Percentiles rank a stretch among this genome's conserved stretches.
These are phyloP conservation scores for Exocentrus adspersus DNA, from an alignment of 2,888 invertebrate species.

Conservation along the genomic window DNA sequence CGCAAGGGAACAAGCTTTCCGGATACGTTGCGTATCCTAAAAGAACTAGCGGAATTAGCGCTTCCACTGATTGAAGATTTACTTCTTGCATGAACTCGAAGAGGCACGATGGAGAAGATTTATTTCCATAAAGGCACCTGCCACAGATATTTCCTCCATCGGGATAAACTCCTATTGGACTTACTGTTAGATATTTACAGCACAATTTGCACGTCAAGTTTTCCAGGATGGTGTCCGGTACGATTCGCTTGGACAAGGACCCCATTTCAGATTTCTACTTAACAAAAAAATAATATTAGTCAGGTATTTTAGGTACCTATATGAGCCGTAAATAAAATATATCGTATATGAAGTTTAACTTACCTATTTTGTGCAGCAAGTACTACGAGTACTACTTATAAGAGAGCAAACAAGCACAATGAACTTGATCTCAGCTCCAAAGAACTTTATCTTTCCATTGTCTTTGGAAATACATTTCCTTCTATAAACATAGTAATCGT, in stretches of 20 bases:
- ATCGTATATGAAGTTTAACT: neutral
- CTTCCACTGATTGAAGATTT: conserved; percentile 8
- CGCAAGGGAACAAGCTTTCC: conserved; percentile 33
- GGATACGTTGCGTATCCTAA: conserved; percentile 32
- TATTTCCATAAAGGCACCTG: conserved; percentile 32
- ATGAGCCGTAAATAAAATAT: neutral
- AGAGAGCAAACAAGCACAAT: neutral
- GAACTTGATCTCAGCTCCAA: neutral
- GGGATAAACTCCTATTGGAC: conserved; percentile 36
- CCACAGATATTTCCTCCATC: conserved; percentile 40
- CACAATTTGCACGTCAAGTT: conserved; percentile 33
- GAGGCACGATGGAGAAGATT: conserved; percentile 11
- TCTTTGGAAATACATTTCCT: conserved; percentile 2
- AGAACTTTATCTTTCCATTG: conserved; percentile 9
- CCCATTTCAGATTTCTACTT: neutral
- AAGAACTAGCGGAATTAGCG: conserved; percentile 32
- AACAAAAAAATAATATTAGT: neutral
- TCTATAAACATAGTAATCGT: conserved; percentile 15
- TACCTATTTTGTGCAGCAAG: neutral
- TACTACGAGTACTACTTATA: neutral
- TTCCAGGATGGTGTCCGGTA: conserved; percentile 38
- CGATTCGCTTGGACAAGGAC: conserved; percentile 9
- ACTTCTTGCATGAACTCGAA: conserved; percentile 30
- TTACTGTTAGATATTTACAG: conserved; percentile 39
- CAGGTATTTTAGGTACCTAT: neutral